These are phyloP conservation scores for Vimba vimba DNA, from an alignment of 2,113 vertebrate genomes.

Conservation along the genomic window DNA sequence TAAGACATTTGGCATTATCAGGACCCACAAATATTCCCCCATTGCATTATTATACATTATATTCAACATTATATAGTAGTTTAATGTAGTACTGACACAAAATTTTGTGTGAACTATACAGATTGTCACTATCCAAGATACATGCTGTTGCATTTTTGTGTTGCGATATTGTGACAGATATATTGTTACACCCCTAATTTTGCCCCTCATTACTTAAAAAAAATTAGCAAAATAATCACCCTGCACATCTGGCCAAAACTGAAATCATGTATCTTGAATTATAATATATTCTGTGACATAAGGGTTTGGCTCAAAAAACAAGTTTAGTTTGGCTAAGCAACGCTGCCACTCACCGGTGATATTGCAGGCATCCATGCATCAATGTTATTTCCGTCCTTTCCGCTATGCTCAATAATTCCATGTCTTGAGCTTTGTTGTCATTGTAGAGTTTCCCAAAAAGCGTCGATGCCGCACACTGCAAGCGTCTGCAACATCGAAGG, in stretches of 20 bases:
- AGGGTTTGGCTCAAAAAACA: not conserved
- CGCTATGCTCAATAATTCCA: not conserved
- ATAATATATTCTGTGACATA: not conserved
- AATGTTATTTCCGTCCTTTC: not conserved
- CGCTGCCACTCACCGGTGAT: not conserved
- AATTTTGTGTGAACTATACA: too few relatives aligned
- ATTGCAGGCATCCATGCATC: not conserved
- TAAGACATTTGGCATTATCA: too few relatives aligned
- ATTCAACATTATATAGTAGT: too few relatives aligned
- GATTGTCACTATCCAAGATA: too few relatives aligned
- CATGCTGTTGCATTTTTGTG: too few relatives aligned
- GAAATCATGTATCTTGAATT: not conserved
- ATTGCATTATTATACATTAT: too few relatives aligned
- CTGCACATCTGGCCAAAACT: not conserved
- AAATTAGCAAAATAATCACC: not conserved
- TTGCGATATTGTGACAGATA: too few relatives aligned
- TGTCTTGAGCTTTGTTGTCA: not conserved
- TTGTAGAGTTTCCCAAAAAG: not conserved
- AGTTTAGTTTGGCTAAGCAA: not conserved
- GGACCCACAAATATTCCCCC: too few relatives aligned
- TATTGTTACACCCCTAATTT: not conserved
- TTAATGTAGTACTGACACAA: too few relatives aligned
- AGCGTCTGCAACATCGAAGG: not conserved
- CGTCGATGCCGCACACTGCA: not conserved
- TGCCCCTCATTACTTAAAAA: not conserved